These are phyloP conservation scores for Cryptomyrus ogoouensis DNA, from an alignment of 2,113 vertebrate genomes.

Conservation along the genomic window DNA sequence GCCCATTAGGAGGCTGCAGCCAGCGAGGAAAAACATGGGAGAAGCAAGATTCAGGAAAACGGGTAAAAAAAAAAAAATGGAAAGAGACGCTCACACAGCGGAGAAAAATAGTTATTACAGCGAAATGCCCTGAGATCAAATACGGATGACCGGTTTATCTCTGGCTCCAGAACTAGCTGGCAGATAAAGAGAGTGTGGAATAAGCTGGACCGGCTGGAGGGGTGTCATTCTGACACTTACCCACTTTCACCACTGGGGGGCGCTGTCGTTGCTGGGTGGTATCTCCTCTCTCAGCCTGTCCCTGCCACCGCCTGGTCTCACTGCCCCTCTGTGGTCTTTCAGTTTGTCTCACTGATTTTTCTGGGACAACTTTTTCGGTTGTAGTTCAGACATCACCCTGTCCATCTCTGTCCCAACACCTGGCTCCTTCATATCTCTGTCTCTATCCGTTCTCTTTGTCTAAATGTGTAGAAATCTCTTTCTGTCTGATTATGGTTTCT, in stretches of 20 bases:
- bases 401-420: not conserved
- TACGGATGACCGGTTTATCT: not conserved
- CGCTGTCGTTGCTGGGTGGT: not conserved
- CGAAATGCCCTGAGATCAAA: not conserved
- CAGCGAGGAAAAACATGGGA: not conserved
- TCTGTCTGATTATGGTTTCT: not conserved
- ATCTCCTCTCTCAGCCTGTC: not conserved
- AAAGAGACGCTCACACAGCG: not conserved
- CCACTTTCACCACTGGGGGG: not conserved
- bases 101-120: conserved; percentile 8
- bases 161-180: not conserved
- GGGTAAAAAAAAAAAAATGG: not conserved
- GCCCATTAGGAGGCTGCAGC: not conserved
- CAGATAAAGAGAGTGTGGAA: not conserved
- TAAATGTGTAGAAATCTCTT: not conserved
- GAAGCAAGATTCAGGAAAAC: not conserved
- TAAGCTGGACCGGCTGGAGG: not conserved
- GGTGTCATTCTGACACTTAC: not conserved
- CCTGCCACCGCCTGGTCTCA: not conserved
- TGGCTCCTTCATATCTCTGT: not conserved
- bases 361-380: not conserved
- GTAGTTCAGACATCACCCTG: not conserved
- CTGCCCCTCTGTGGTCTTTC: not conserved
- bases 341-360: not conserved
- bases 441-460: not conserved